These are phyloP conservation scores for Popillia japonica DNA, from an alignment of 1,140 invertebrate species.

Conservation along the genomic window DNA sequence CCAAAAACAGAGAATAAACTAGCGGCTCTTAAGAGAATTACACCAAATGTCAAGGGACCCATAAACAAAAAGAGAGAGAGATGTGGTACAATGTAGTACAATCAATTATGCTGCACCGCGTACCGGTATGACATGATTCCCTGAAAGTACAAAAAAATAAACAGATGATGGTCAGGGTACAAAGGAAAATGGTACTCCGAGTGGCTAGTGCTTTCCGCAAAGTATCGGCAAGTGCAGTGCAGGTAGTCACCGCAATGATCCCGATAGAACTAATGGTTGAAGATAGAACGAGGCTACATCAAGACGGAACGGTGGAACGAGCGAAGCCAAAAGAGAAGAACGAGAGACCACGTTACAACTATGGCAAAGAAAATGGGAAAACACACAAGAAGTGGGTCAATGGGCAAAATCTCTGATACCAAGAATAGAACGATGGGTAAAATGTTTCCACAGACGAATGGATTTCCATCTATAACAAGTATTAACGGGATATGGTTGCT, in stretches of 20 bases:
- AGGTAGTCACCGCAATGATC: not conserved
- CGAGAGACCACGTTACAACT: not conserved
- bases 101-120: slow-evolving; percentile 49
- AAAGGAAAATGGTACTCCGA: slow-evolving; percentile 44
- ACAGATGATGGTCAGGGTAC: slow-evolving; percentile 43
- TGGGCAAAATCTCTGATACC: too few species aligned
- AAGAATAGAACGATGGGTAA: too few species aligned
- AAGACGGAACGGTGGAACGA: slow-evolving; percentile 1
- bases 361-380: not conserved
- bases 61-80: slow-evolving; percentile 43
- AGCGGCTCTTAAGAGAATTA: slow-evolving; percentile 45
- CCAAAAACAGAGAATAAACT: slow-evolving; percentile 42
- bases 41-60: slow-evolving; percentile 51
- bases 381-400: not conserved
- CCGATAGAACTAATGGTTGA: not conserved
- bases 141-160: slow-evolving; percentile 42
- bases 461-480: too few species aligned
- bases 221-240: too few species aligned
- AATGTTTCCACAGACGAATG: too few species aligned
- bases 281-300: slow-evolving; percentile 20
- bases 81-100: slow-evolving; percentile 46
- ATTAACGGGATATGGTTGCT: too few species aligned
- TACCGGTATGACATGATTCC: slow-evolving; percentile 46
- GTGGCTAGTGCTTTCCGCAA: slow-evolving; percentile 10
- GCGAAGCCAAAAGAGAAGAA: too few species aligned